Conservation (phyloP, 2,113 vertebrate genomes). For the Gymnorhina tibicen region DNA sequence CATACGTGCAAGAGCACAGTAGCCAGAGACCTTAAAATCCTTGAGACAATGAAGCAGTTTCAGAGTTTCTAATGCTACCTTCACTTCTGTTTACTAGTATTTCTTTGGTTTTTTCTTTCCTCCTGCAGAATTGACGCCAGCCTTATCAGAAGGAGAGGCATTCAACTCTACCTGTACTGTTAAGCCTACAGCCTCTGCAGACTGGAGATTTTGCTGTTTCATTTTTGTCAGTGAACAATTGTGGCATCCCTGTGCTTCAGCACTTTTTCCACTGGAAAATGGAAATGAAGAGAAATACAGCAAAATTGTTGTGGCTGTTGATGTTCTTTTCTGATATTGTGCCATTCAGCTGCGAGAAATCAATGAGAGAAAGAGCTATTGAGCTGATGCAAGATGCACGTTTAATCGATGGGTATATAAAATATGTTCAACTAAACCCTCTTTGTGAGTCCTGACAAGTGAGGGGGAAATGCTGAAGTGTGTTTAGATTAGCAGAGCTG, state of each 20-base stretch:
- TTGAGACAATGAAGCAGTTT: background rate
- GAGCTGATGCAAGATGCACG: conserved; percentile 75
- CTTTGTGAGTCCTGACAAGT: background rate
- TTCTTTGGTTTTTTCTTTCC: background rate
- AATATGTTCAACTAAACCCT: background rate
- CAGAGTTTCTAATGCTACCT: background rate
- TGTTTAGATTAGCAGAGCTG: background rate
- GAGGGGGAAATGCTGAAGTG: background rate
- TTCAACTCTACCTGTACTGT: background rate
- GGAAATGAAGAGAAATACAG: background rate
- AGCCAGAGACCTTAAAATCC: background rate
- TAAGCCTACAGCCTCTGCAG: background rate
- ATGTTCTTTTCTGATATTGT: background rate
- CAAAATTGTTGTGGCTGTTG: background rate
- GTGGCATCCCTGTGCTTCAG: background rate
- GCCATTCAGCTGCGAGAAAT: conserved; percentile 29
- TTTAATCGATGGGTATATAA: conserved; percentile 83
- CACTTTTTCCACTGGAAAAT: background rate
- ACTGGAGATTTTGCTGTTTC: background rate
- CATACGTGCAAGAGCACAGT: background rate
- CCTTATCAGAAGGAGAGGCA: background rate
- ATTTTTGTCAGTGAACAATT: background rate
- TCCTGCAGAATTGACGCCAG: background rate
- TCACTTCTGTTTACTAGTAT: background rate
- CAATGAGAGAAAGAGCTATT: conserved; percentile 15